Conservation (phyloP, 1,140 invertebrate genomes). For the Drosophila serrata region DNA sequence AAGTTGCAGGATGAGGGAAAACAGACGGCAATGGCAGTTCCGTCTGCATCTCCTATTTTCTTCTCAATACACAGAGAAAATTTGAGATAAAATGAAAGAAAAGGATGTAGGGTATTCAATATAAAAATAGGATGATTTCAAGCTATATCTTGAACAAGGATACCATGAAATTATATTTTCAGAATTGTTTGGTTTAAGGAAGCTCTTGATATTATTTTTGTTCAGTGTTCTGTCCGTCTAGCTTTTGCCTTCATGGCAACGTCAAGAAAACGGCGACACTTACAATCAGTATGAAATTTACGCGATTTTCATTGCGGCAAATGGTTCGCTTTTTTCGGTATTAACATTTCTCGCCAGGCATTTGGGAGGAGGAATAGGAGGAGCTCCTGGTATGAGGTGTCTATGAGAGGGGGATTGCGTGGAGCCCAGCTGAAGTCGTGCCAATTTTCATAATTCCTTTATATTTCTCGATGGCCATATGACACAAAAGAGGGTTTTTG, state of each 20-base stretch:
- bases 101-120: neutral
- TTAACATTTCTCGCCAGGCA: slow-evolving; percentile 74
- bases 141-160: no score
- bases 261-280: slow-evolving; percentile 79
- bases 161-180: neutral
- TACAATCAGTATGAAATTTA: slow-evolving; percentile 83
- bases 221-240: slow-evolving; percentile 18
- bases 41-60: slow-evolving; percentile 33
- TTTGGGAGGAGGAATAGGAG: neutral
- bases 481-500: neutral
- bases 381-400: slow-evolving; percentile 11
- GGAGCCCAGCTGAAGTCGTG: slow-evolving; percentile 58
- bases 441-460: slow-evolving; percentile 67
- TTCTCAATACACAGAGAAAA: neutral
- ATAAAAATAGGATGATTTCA: no score
- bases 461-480: slow-evolving; percentile 18
- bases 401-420: slow-evolving; percentile 2
- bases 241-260: slow-evolving; percentile 41
- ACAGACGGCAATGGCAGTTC: slow-evolving; percentile 58
- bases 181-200: no score
- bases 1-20: slow-evolving; percentile 45
- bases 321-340: slow-evolving; percentile 81
- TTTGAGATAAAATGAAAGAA: no score
- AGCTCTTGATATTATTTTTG: neutral
- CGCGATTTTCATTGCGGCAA: slow-evolving; percentile 82